Conservation (phyloP, 1,140 invertebrate species). For the Cyrtorhinus lividipennis region DNA sequence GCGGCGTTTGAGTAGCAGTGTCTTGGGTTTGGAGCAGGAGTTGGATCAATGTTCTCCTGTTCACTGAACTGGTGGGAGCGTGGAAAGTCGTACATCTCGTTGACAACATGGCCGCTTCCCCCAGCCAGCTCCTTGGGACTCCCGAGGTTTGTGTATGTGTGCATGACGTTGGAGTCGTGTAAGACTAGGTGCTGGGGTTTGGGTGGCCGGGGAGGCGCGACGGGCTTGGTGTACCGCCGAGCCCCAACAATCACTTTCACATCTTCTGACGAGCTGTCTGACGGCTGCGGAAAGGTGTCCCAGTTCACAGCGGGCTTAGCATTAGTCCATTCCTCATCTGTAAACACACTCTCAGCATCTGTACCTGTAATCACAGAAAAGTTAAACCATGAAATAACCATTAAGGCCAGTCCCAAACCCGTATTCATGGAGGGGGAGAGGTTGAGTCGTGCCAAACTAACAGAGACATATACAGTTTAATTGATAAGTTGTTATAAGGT, state of each 20-base stretch:
- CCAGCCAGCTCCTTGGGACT: conserved; percentile 14
- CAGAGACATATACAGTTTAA: too few species aligned
- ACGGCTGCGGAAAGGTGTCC: conserved; percentile 39
- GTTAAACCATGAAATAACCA: too few species aligned
- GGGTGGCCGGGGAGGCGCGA: conserved; percentile 55
- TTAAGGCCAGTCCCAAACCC: too few species aligned
- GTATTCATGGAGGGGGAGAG: too few species aligned
- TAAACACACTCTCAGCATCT: conserved; percentile 42
- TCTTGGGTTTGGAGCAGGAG: conserved; percentile 27
- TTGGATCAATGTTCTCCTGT: conserved; percentile 16
- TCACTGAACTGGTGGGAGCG: conserved; percentile 43
- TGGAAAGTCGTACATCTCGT: conserved; percentile 60
- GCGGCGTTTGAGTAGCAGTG: conserved; percentile 61
- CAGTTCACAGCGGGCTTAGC: conserved; percentile 33
- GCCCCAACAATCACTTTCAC: conserved; percentile 35
- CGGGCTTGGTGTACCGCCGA: conserved; percentile 33
- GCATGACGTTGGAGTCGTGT: conserved; percentile 29
- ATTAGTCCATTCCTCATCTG: conserved; percentile 38
- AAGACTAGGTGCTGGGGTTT: conserved; percentile 46
- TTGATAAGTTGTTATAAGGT: too few species aligned
- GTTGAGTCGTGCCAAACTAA: too few species aligned
- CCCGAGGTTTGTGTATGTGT: conserved; percentile 27
- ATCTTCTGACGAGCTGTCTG: conserved; percentile 38
- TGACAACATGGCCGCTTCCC: conserved; percentile 28
- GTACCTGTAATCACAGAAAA: too few species aligned